Conservation (phyloP, 2,113 vertebrate species). For the Mormyrus iriodes region DNA sequence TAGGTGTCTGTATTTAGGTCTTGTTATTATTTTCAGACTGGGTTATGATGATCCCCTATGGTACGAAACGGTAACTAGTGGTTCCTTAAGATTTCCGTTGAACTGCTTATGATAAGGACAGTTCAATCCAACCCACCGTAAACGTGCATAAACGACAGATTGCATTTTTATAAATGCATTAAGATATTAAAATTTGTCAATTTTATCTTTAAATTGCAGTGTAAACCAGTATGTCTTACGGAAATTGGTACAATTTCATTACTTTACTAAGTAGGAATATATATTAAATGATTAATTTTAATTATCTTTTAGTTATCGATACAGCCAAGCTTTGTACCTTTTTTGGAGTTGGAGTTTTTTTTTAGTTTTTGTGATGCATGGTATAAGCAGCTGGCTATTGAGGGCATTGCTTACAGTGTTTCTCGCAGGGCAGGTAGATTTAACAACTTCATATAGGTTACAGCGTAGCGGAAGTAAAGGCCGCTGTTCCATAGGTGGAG, state of each 20-base stretch:
- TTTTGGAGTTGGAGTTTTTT: not conserved
- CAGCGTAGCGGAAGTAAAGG: not conserved
- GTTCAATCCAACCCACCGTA: not conserved
- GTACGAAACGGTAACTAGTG: not conserved
- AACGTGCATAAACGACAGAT: not conserved
- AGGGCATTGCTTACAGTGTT: not conserved
- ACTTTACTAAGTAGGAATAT: not conserved
- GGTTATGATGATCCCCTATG: not conserved
- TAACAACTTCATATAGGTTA: not conserved
- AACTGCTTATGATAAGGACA: not conserved
- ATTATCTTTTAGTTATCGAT: not conserved
- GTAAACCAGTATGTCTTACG: not conserved
- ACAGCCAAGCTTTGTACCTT: not conserved
- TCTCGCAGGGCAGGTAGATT: not conserved
- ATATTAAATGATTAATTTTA: not conserved
- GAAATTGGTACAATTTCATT: not conserved
- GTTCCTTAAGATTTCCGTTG: not conserved
- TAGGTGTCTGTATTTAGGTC: not conserved
- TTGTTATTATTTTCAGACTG: not conserved
- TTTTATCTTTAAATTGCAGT: not conserved
- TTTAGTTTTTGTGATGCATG: not conserved
- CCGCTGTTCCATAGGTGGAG: not conserved
- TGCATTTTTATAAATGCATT: not conserved
- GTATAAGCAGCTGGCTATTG: not conserved
- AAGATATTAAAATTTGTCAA: not conserved